phyloP scores from a whole-genome alignment of 2,888 invertebrate genomes.

The Brachypalpus laphriformis region DNA sequence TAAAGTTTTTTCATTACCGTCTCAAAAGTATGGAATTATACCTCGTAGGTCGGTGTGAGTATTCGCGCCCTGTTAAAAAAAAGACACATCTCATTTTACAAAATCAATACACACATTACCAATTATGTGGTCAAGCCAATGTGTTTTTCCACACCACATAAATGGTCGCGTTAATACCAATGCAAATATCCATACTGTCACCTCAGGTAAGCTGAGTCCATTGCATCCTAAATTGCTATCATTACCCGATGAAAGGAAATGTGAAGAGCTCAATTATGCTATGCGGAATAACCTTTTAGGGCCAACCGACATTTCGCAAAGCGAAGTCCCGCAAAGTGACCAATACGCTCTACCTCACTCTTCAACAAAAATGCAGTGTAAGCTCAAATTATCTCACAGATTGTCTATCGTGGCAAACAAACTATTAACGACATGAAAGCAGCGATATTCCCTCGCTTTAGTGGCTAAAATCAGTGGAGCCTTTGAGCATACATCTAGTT shows the following conservation, averaged over 20 bases:
- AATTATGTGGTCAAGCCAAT: background rate
- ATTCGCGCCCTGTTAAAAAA: too few species aligned
- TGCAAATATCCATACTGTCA: background rate
- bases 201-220: background rate
- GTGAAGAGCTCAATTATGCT: conserved; percentile 5
- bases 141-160: background rate
- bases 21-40: too few species aligned
- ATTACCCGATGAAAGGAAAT: conserved; percentile 1
- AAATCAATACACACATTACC: background rate
- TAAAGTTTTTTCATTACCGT: too few species aligned
- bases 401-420: background rate
- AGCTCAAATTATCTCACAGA: background rate
- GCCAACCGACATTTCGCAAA: background rate
- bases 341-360: background rate
- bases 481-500: background rate
- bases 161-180: background rate
- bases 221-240: background rate
- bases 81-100: background rate
- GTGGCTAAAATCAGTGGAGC: background rate
- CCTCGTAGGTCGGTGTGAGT: too few species aligned
- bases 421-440: background rate
- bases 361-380: background rate
- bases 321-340: background rate
- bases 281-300: background rate
- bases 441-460: background rate